These are phyloP conservation scores for Polypedilum pembai DNA, from an alignment of 1,140 invertebrate species.

Conservation along the genomic window DNA sequence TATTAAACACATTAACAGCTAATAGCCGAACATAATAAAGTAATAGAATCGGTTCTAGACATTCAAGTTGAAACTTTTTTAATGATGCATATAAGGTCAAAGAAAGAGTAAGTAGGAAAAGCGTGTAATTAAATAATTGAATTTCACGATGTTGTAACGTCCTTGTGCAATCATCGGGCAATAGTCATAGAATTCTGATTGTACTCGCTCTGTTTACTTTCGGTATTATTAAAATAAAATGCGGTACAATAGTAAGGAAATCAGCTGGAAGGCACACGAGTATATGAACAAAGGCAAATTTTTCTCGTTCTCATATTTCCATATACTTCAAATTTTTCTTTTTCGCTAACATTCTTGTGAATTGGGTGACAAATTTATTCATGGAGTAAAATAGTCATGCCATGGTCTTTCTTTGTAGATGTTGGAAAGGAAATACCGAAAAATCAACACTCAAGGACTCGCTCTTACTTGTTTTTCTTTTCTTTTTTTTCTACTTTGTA, in stretches of 20 bases:
- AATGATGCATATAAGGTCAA: neutral
- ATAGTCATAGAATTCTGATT: neutral
- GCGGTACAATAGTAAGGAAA: neutral
- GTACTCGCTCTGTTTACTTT: neutral
- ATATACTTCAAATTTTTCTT: slow-evolving; percentile 4
- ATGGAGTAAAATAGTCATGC: slow-evolving; percentile 12
- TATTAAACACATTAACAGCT: too few species aligned
- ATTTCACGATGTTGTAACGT: neutral
- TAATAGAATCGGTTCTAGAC: too few species aligned
- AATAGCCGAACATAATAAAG: too few species aligned
- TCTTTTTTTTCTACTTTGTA: neutral
- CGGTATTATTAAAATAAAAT: neutral
- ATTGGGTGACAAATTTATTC: slow-evolving; percentile 13
- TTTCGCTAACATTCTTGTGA: neutral
- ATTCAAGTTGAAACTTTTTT: neutral
- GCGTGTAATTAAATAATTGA: slow-evolving; percentile 7
- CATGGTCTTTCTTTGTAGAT: neutral
- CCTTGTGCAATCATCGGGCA: neutral
- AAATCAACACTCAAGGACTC: slow-evolving; percentile 16
- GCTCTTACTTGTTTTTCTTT: neutral
- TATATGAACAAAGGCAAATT: neutral
- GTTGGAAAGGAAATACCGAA: slow-evolving; percentile 4
- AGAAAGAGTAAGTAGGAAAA: neutral
- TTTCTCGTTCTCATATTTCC: neutral
- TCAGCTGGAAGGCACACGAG: slow-evolving; percentile 1